These are phyloP conservation scores for Cirrhinus mrigala DNA, from an alignment of 2,797 vertebrate species.

Conservation along the genomic window DNA sequence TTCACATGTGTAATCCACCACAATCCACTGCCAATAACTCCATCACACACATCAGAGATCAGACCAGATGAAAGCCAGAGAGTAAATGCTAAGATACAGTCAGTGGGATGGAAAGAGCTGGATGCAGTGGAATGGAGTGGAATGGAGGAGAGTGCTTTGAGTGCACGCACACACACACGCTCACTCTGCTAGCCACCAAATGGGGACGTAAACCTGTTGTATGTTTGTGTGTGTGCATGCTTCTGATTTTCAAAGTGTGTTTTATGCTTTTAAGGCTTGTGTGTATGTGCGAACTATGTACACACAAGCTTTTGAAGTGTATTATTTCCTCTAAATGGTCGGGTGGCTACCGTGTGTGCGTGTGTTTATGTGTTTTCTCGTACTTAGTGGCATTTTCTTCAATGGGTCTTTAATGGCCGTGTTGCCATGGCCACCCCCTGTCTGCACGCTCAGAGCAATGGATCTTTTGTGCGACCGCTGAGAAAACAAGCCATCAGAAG, in stretches of 20 bases:
- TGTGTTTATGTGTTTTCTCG: slow-evolving; percentile 24
- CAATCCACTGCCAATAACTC: slow-evolving; percentile 6
- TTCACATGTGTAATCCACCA: slow-evolving; percentile 25
- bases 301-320: background rate
- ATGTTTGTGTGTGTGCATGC: slow-evolving; percentile 28
- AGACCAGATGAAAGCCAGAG: slow-evolving; percentile 6
- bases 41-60: background rate
- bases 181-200: background rate
- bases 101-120: background rate
- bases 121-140: slow-evolving; percentile 8
- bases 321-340: background rate
- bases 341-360: slow-evolving; percentile 4
- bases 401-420: slow-evolving; percentile 53
- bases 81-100: slow-evolving; percentile 9
- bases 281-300: background rate
- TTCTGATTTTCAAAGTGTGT: background rate
- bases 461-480: slow-evolving; percentile 53
- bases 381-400: slow-evolving; percentile 54
- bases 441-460: slow-evolving; percentile 47
- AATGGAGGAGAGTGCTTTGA: slow-evolving; percentile 17
- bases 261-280: slow-evolving; percentile 1
- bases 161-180: background rate
- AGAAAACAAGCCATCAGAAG: slow-evolving; percentile 53
- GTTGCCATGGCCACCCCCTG: slow-evolving; percentile 62
- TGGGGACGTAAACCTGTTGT: background rate